phyloP scores from a whole-genome alignment of 2,797 vertebrate species.

The Brachyalestes nurse region DNA sequence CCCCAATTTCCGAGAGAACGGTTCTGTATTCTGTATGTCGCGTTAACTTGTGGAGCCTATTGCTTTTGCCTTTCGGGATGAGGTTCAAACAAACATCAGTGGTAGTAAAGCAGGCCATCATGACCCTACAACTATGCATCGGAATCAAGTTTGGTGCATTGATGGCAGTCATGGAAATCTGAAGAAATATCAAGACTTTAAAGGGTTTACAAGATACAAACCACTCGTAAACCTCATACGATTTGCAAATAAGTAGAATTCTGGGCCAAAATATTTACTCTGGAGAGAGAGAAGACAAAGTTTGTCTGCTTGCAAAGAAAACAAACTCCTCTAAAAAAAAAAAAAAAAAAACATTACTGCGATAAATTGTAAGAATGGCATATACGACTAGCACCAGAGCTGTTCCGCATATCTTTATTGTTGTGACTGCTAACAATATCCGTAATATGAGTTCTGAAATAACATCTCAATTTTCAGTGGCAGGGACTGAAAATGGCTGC shows the following conservation, averaged over 20 bases:
- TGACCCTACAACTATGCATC: too few species aligned
- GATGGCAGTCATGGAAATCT: not conserved
- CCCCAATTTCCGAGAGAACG: not conserved
- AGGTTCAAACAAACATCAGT: not conserved
- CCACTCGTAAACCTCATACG: too few species aligned
- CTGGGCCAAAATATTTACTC: not conserved
- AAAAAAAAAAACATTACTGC: too few species aligned
- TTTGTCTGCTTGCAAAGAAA: not conserved
- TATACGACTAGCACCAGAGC: not conserved
- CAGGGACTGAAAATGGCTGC: too few species aligned
- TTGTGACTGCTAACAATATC: not conserved
- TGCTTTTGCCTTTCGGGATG: not conserved
- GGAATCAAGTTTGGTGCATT: too few species aligned
- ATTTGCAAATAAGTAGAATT: not conserved
- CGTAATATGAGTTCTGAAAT: too few species aligned
- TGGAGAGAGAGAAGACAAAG: not conserved
- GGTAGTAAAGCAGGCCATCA: too few species aligned
- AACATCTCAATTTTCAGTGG: too few species aligned
- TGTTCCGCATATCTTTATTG: not conserved
- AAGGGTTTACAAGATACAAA: not conserved
- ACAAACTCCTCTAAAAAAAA: not conserved
- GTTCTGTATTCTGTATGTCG: not conserved
- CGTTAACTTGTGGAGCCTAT: not conserved
- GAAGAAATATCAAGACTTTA: not conserved
- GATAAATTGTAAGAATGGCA: too few species aligned